Base-by-base conservation (phyloP, 2,888 invertebrate genomes). In the Drosophila aldrichi region DNA sequence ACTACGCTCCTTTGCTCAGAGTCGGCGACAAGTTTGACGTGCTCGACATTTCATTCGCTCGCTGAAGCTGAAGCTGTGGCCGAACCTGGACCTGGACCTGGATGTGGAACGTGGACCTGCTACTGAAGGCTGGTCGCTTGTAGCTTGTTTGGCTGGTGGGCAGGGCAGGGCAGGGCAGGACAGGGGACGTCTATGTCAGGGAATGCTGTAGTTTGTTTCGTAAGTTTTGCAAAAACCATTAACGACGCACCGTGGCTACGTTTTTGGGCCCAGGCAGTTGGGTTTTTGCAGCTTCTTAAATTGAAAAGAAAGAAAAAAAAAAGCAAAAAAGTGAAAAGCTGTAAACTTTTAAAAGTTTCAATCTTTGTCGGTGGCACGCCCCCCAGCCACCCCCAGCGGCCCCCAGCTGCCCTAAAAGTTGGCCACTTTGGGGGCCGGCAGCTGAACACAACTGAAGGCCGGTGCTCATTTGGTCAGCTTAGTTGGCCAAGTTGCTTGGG, bases 341-440 rank as follows among this genome's bases (percentile, higher is more conserved):
- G 85, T 82, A 88, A 84, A 84, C 85, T 84, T 88, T 84, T 81
- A 82, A 84, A 88, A 84, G 84, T 84, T 84, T 85, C 79, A 81
- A 86, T 74, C 78, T 79, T 76, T 71, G 73, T 70, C 49, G 52
- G 20, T 52, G 63, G 52, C 62, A 16, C 49, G 29, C 55, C 52
- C 41, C 41, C 12, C n/a, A n/a, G n/a, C n/a, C n/a, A n/a, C n/a
- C n/a, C 59, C 36, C 14, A 32, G 32, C 14, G 18, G 2, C 10
- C 18, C 41, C 41, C 12, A 7, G 20, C 20, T 22, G 29, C 38
- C 55, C 18, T 0, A 18, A 70, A 77, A 77, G 72, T 72, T 80
- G 78, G 65, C 55, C 79, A 73, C 72, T 81, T 75, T 64, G 57
- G 73, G 83, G 56, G 56, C 51, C 48, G 55, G 32, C 65, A 48